These are phyloP conservation scores for Fukomys damarensis DNA, from an alignment of 2,113 vertebrate species.

Conservation along the genomic window DNA sequence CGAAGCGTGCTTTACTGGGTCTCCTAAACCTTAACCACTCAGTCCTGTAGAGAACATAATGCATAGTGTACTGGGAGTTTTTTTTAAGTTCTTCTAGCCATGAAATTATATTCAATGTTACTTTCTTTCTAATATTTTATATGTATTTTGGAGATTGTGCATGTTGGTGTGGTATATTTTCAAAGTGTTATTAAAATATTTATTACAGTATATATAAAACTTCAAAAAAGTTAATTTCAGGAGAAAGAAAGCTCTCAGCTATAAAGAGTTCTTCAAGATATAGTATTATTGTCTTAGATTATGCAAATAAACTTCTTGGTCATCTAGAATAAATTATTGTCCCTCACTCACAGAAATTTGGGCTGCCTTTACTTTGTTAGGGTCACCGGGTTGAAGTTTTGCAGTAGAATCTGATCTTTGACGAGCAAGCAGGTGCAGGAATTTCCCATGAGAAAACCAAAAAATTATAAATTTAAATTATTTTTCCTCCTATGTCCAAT, in stretches of 20 bases:
- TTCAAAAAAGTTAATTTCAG: background rate
- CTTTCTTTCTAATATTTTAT: background rate
- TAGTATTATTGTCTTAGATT: background rate
- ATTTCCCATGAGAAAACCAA: conserved; percentile 28
- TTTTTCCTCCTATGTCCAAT: background rate
- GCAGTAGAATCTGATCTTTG: background rate
- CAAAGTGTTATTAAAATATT: conserved; percentile 18
- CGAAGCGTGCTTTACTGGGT: background rate
- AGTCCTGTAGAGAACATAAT: background rate
- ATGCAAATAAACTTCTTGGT: conserved; percentile 19
- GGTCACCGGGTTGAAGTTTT: background rate
- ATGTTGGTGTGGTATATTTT: conserved; percentile 16
- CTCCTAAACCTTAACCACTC: background rate
- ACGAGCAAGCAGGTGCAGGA: background rate
- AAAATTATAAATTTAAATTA: background rate
- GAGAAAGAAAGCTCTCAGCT: background rate
- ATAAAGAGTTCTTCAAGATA: background rate
- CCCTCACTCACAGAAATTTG: background rate
- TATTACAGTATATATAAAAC: background rate
- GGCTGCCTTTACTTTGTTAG: conserved; percentile 28
- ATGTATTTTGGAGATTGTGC: background rate
- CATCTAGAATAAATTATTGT: conserved; percentile 10
- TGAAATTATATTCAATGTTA: background rate
- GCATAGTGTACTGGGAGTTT: background rate
- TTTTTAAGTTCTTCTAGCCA: background rate